These are phyloP conservation scores for Periophthalmus modestus DNA, from an alignment of 2,113 vertebrate species.

Conservation along the genomic window DNA sequence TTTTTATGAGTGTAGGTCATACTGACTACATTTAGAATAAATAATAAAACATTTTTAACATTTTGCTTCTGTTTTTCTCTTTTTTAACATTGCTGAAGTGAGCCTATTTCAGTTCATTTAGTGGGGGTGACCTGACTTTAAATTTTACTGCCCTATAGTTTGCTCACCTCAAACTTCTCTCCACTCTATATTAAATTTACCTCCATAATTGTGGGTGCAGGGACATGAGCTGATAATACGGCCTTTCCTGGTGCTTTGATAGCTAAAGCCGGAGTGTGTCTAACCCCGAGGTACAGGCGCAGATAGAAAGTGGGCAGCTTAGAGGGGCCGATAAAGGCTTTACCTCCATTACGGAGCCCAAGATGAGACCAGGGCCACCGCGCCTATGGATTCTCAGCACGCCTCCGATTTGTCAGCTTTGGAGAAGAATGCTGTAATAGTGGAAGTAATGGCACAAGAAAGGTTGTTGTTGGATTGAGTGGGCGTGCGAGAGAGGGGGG, in stretches of 20 bases:
- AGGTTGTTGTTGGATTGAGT: constrained; percentile 36
- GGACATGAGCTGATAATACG: constrained; percentile 58
- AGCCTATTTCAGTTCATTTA: neutral
- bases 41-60: neutral
- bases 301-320: constrained; percentile 33
- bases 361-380: constrained; percentile 27
- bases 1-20: no score
- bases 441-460: constrained; percentile 62
- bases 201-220: constrained; percentile 66
- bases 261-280: constrained; percentile 40
- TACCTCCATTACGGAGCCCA: constrained; percentile 48
- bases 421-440: constrained; percentile 67
- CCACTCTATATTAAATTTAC: constrained; percentile 27
- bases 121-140: neutral
- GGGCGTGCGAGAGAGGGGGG: constrained; percentile 33
- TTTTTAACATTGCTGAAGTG: neutral
- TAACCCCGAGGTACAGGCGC: constrained; percentile 35
- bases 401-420: constrained; percentile 63
- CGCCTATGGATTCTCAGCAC: constrained; percentile 59
- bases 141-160: neutral
- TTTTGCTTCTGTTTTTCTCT: neutral
- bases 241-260: constrained; percentile 41
- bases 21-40: no score
- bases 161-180: constrained; percentile 7
- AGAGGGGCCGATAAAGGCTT: constrained; percentile 52